Evolutionary conservation across 2,888 invertebrate species (phyloP).

Genomic region (Nymphalis urticae): DNA sequence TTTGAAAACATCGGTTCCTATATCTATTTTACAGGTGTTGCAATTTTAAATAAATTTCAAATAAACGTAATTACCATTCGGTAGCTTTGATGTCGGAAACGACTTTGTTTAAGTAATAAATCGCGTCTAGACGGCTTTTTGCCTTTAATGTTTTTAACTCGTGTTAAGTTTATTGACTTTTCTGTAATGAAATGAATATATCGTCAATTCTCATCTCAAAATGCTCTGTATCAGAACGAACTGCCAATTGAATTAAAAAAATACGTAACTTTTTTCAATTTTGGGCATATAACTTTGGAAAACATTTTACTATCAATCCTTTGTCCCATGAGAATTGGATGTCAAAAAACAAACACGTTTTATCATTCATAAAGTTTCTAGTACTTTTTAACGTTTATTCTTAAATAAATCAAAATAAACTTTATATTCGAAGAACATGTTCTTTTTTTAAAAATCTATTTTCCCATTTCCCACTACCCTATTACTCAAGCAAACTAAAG

Average conservation of each 20-base stretch:
- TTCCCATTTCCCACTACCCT: slow-evolving; percentile 20
- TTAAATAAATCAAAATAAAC: neutral
- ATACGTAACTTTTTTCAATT: slow-evolving; percentile 23
- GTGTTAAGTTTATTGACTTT: slow-evolving; percentile 54
- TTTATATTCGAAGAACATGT: neutral
- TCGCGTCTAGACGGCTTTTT: slow-evolving; percentile 20
- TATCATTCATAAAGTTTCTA: neutral
- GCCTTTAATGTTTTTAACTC: slow-evolving; percentile 43
- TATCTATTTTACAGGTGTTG: neutral
- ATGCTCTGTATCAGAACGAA: slow-evolving; percentile 31
- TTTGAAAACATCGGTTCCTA: neutral
- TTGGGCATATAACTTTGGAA: neutral
- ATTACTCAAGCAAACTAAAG: slow-evolving; percentile 56
- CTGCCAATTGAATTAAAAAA: slow-evolving; percentile 26
- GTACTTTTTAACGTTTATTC: neutral
- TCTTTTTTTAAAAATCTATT: slow-evolving; percentile 11
- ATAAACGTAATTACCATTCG: slow-evolving; percentile 12
- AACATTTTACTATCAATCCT: neutral
- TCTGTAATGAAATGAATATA: slow-evolving; percentile 41
- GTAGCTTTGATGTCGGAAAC: slow-evolving; percentile 22
- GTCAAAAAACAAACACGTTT: neutral
- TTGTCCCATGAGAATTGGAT: no score
- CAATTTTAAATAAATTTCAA: neutral
- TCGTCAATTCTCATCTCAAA: slow-evolving; percentile 29
- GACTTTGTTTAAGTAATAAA: slow-evolving; percentile 24